A percentile compares a stretch with the other conserved stretches of the same genome.
phyloP scores from a whole-genome alignment of 2,888 invertebrate genomes.

The Fragum whitleyi region DNA sequence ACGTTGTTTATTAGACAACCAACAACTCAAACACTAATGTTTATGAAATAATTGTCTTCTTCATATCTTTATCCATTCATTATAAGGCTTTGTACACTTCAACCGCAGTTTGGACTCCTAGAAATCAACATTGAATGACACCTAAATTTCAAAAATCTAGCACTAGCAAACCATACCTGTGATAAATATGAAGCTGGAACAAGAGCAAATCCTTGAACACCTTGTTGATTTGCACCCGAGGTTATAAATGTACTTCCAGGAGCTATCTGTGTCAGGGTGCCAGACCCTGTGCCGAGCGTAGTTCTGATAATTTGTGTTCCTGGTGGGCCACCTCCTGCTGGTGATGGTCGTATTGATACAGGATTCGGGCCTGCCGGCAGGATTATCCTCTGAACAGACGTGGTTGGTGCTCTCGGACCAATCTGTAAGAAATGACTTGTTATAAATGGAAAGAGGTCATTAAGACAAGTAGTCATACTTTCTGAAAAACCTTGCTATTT shows the following conservation, averaged over 20 bases:
- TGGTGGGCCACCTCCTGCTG: conserved; percentile 61
- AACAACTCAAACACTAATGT: no score
- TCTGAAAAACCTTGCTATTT: no score
- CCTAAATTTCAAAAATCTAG: no score
- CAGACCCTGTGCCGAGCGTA: conserved; percentile 77
- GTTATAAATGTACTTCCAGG: conserved; percentile 83
- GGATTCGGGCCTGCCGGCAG: conserved; percentile 78
- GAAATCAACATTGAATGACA: no score
- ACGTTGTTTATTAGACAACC: no score
- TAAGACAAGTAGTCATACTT: no score
- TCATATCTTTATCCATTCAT: no score
- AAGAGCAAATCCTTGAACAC: conserved; percentile 86
- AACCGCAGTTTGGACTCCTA: no score
- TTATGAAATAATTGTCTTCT: no score
- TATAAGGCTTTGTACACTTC: no score
- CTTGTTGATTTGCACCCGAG: conserved; percentile 82
- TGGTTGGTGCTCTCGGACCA: conserved; percentile 25
- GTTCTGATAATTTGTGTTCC: conserved; percentile 79
- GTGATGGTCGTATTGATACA: conserved; percentile 62
- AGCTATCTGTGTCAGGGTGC: conserved; percentile 65
- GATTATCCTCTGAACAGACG: conserved; percentile 79
- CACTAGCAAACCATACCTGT: conserved; percentile 68
- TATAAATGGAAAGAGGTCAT: background rate
- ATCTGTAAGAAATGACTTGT: no score
- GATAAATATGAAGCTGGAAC: conserved; percentile 88